Conservation (phyloP, 2,888 invertebrate species). For the Pristionchus entomophagus region DNA sequence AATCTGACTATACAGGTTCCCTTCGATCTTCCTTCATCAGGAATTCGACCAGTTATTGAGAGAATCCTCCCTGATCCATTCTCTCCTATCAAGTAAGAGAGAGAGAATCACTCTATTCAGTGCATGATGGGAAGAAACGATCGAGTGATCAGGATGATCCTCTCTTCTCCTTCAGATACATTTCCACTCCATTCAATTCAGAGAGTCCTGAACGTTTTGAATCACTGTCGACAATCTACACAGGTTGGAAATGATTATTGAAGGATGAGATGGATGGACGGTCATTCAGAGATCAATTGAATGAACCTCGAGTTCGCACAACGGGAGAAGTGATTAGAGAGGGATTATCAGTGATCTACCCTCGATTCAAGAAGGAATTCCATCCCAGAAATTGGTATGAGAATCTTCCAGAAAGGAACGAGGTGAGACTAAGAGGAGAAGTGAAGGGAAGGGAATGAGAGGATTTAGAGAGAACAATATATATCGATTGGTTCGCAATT, state of each 20-base stretch:
- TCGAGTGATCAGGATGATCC: not conserved
- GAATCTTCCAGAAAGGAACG: conserved; percentile 36
- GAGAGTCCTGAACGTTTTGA: no score
- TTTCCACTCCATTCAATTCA: not conserved
- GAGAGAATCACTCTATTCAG: not conserved
- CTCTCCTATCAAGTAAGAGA: not conserved
- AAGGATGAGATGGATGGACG: not conserved
- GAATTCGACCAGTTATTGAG: not conserved
- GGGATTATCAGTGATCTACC: not conserved
- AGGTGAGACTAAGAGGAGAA: not conserved
- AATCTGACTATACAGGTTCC: not conserved
- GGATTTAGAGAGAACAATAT: conserved; percentile 41
- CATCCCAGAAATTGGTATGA: conserved; percentile 11
- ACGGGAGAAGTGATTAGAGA: no score
- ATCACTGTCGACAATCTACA: not conserved
- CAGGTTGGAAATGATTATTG: not conserved
- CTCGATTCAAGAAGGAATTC: not conserved
- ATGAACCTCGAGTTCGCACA: no score
- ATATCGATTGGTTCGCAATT: conserved; percentile 35
- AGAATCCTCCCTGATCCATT: conserved; percentile 17
- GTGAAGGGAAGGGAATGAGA: no score
- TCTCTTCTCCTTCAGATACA: not conserved
- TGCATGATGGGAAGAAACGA: not conserved
- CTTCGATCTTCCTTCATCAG: conserved; percentile 23
- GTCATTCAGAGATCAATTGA: no score